Percentiles rank a stretch among this genome's conserved stretches.
Evolutionary conservation across 2,888 invertebrate species (phyloP).

Genomic region (Aphidoletes aphidimyza): DNA sequence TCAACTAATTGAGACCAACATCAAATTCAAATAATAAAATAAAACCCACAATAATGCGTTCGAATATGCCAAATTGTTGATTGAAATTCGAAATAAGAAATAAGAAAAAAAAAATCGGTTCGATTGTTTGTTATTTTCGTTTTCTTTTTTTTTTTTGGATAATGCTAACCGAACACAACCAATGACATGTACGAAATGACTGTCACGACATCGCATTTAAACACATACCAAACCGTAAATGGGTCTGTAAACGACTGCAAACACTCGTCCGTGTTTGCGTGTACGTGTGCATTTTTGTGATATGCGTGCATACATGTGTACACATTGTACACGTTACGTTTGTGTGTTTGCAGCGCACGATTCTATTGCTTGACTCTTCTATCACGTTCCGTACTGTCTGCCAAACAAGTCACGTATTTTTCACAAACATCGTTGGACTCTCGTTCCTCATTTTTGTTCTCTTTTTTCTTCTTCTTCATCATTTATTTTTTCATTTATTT

Average conservation of each 20-base stretch:
- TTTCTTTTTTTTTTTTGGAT: background rate
- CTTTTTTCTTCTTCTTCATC: background rate
- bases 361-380: constrained; percentile 41
- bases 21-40: background rate
- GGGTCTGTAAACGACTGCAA: background rate
- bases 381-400: background rate
- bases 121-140: constrained; percentile 12
- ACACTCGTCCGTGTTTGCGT: background rate
- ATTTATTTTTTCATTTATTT: no score
- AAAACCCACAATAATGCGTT: background rate
- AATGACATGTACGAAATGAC: constrained; percentile 53
- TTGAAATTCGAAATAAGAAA: background rate
- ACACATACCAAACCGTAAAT: constrained; percentile 28
- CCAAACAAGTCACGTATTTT: constrained; percentile 52
- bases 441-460: background rate
- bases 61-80: background rate
- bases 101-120: background rate
- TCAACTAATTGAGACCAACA: background rate
- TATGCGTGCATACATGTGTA: constrained; percentile 15
- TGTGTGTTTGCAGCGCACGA: background rate
- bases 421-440: background rate
- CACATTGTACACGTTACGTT: background rate
- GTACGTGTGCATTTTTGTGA: background rate
- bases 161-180: constrained; percentile 29
- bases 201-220: constrained; percentile 53